Conservation (phyloP, 1,140 invertebrate genomes). For the Dendrolimus punctatus region DNA sequence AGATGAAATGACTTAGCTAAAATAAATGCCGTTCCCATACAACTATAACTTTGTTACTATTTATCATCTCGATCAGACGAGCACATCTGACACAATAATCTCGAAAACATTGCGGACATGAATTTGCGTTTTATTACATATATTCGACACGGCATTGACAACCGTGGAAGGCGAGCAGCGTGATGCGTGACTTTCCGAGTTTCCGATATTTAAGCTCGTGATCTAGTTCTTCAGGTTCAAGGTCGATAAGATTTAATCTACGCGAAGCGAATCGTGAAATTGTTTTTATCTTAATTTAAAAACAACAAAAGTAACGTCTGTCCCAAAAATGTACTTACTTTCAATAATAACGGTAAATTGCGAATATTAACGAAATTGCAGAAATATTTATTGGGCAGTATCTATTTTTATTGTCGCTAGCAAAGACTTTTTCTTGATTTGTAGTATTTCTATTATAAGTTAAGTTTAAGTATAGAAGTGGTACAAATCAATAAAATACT, state of each 20-base stretch:
- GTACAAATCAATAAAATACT: no score
- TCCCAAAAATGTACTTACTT: no score
- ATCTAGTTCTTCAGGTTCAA: conserved; percentile 31
- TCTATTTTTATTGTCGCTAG: no score
- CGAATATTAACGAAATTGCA: no score
- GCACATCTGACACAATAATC: conserved; percentile 34
- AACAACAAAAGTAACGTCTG: no score
- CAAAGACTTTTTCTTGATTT: no score
- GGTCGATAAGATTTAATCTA: conserved; percentile 21
- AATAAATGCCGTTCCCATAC: not conserved
- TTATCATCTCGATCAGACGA: conserved; percentile 10
- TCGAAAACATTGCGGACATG: conserved; percentile 23
- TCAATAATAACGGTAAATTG: no score
- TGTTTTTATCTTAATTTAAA: no score
- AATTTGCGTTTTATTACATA: conserved; percentile 27
- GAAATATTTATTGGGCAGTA: no score
- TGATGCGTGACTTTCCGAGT: conserved; percentile 43
- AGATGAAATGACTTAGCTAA: no score
- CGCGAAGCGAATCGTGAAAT: not conserved
- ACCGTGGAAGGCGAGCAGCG: conserved; percentile 33
- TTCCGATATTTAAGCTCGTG: conserved; percentile 30
- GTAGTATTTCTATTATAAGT: no score
- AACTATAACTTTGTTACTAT: conserved; percentile 15
- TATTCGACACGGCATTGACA: conserved; percentile 31
- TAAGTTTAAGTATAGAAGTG: no score